Percentiles rank a stretch among this genome's conserved stretches.
These are phyloP conservation scores for Hecatera dysodea DNA, from an alignment of 2,888 invertebrate species.

Conservation along the genomic window DNA sequence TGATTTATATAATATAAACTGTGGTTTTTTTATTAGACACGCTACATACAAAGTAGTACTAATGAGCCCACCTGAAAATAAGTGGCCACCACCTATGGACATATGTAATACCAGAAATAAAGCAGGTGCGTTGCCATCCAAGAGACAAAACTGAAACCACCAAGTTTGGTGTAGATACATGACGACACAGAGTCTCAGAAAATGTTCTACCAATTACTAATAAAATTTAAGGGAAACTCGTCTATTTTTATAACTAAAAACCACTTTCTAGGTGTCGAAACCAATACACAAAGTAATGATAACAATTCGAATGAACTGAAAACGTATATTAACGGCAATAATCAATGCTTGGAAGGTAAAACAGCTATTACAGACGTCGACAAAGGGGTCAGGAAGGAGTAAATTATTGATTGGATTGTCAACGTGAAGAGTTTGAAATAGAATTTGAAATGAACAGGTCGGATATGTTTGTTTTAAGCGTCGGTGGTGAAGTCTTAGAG, in stretches of 20 bases:
- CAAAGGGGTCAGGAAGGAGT: slow-evolving; percentile 48
- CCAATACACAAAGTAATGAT: slow-evolving; percentile 33
- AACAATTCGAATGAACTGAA: slow-evolving; percentile 49
- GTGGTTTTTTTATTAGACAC: not conserved
- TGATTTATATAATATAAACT: not conserved
- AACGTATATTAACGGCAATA: slow-evolving; percentile 55
- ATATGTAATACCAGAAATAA: not conserved
- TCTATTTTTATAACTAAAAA: slow-evolving; percentile 21
- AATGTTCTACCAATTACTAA: not conserved
- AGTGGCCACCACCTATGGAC: too few relatives aligned
- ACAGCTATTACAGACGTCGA: slow-evolving; percentile 58
- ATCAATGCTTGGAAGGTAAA: slow-evolving; percentile 58
- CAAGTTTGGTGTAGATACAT: not conserved
- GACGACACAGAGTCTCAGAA: not conserved
- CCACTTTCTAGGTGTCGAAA: slow-evolving; percentile 40
- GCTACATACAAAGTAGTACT: not conserved
- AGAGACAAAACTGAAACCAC: not conserved
- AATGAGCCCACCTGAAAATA: not conserved
- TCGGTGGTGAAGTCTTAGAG: not conserved
- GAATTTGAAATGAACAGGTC: slow-evolving; percentile 26
- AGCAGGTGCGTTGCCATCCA: not conserved
- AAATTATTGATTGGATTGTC: slow-evolving; percentile 56
- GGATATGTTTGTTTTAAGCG: slow-evolving; percentile 13
- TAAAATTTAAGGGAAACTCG: not conserved
- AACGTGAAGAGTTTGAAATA: slow-evolving; percentile 28